These are phyloP conservation scores for Euphydryas editha DNA, from an alignment of 2,888 invertebrate genomes.

Conservation along the genomic window DNA sequence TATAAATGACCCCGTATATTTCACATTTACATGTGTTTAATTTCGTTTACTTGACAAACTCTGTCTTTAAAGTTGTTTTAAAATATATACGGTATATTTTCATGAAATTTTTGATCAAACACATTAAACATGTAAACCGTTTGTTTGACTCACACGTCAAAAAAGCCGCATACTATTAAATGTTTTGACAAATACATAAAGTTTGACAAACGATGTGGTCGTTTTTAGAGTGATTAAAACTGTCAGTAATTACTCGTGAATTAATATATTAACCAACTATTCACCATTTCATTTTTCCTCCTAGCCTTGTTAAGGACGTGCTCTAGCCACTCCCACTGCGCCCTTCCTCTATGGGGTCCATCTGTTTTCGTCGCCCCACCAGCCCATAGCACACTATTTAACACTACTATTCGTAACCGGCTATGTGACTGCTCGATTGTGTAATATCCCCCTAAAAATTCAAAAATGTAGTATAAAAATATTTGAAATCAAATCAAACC, in stretches of 20 bases:
- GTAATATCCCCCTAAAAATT: constrained; percentile 91
- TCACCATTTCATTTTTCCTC: constrained; percentile 90
- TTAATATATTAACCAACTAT: not conserved
- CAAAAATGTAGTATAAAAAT: not conserved
- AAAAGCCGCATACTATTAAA: too few relatives aligned
- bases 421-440: constrained; percentile 92
- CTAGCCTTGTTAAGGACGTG: constrained; percentile 89
- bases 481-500: not conserved
- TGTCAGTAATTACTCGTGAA: not conserved
- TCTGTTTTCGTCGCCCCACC: constrained; percentile 73
- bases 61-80: too few relatives aligned
- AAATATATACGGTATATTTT: too few relatives aligned
- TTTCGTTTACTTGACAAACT: too few relatives aligned
- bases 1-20: too few relatives aligned
- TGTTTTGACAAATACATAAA: too few relatives aligned
- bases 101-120: too few relatives aligned
- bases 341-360: constrained; percentile 75
- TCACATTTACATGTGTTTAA: too few relatives aligned
- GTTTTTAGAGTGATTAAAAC: too few relatives aligned
- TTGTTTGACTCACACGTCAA: too few relatives aligned
- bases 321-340: constrained; percentile 94
- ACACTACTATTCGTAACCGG: constrained; percentile 91
- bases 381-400: constrained; percentile 94
- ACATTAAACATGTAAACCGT: too few relatives aligned
- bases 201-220: too few relatives aligned